Evolutionary conservation across 2,113 vertebrate genomes (phyloP), one percentile per base, ranked within the genome.

Genomic region (Alectura lathami): DNA sequence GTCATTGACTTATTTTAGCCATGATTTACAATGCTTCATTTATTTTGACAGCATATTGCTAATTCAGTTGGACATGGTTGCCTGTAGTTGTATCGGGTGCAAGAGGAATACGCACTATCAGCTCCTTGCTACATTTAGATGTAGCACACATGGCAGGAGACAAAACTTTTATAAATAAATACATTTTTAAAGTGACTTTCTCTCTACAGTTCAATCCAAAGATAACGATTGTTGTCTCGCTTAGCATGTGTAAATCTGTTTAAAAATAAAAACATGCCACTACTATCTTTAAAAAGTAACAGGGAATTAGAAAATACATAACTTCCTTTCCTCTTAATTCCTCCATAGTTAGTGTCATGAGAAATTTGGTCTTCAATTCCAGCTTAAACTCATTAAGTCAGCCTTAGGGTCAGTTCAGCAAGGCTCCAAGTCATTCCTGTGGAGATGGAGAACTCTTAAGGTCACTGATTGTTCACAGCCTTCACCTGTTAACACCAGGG

Each of bases 121-220:
- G 1, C 60, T 75, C 76, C 20, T 16, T 53, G 34, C 48, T 57
- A 13, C 62, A 54, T 91, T 82, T 48, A 84, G 22, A 62, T 62
- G 53, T 51, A 81, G 73, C 83, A 82, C 4, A 1, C 47, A 89
- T 17, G 9, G 43, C 56, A 79, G 72, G 21, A 87, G 84, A 89
- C 45, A 74, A 89, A 83, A 84, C 62, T 79, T 74, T 34, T 29
- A 67, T 57, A 86, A 86, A 90, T 72, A 91, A 91, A 92, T 54
- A 57, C 8, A 76, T 76, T 94, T 94, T 93, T 66, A 82, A 94
- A 91, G 82, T 94, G 83, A 92, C 81, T 94, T 91, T 87, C n/a
- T 45, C 51, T 57, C 75, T 88, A 68, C 36, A 62, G 42, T 48
- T 91, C 50, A 56, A 66, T 78, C 93, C 74, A 91, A 89, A 91